Conservation (phyloP, 2,888 invertebrate species). For the Chrysolina haemoptera region DNA sequence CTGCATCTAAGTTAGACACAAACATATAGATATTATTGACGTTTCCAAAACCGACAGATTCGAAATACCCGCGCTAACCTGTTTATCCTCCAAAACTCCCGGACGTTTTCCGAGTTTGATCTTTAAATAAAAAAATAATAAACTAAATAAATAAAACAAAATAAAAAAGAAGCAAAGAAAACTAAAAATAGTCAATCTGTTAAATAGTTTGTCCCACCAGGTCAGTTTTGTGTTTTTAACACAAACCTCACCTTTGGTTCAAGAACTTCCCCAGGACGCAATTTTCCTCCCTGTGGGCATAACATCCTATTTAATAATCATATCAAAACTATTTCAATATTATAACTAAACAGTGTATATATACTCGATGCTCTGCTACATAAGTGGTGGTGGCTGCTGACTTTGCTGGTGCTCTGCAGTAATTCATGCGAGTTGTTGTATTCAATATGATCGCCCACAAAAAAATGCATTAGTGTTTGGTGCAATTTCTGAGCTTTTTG, state of each 20-base stretch:
- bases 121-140: slow-evolving; percentile 77
- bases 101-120: slow-evolving; percentile 79
- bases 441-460: slow-evolving; percentile 38
- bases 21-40: slow-evolving; percentile 64
- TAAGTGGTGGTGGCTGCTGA: slow-evolving; percentile 49
- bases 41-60: slow-evolving; percentile 51
- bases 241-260: slow-evolving; percentile 84
- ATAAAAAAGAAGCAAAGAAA: slow-evolving; percentile 53
- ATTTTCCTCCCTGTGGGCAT: slow-evolving; percentile 80
- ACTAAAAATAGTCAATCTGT: slow-evolving; percentile 52
- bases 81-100: slow-evolving; percentile 81
- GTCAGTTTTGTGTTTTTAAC: slow-evolving; percentile 71
- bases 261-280: slow-evolving; percentile 85
- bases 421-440: slow-evolving; percentile 46
- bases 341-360: slow-evolving; percentile 37
- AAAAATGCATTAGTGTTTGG: slow-evolving; percentile 44
- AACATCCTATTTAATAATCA: slow-evolving; percentile 53
- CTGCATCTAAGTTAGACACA: slow-evolving; percentile 66
- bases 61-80: slow-evolving; percentile 75
- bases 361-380: slow-evolving; percentile 50
- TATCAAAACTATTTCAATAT: slow-evolving; percentile 32
- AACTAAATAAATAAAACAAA: slow-evolving; percentile 59
- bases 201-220: slow-evolving; percentile 58
- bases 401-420: slow-evolving; percentile 51
- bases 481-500: slow-evolving; percentile 42